A percentile compares a stretch with the other conserved stretches of the same genome.
Evolutionary conservation across 1,140 invertebrate genomes (phyloP).

Genomic region (Caenorhabditis brenneri): DNA sequence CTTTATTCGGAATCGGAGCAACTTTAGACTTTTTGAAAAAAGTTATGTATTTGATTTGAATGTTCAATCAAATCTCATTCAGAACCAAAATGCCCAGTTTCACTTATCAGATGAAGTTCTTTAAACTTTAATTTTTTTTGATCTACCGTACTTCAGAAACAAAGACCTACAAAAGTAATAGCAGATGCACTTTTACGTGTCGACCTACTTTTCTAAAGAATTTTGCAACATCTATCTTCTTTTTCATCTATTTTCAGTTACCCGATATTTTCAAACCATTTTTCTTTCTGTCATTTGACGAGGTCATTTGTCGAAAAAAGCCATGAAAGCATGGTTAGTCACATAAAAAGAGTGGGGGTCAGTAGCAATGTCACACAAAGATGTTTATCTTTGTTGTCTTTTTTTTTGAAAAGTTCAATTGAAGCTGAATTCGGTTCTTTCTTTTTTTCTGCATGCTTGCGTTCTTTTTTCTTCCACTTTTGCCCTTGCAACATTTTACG

Average conservation of each 20-base stretch:
- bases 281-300: neutral
- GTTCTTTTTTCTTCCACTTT: neutral
- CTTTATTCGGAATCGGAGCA: too few relatives aligned
- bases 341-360: slow-evolving; percentile 5
- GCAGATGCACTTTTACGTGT: too few relatives aligned
- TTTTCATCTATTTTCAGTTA: neutral
- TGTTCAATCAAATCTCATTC: too few relatives aligned
- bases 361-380: neutral
- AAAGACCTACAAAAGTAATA: too few relatives aligned
- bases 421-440: neutral
- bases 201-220: too few relatives aligned
- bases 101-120: too few relatives aligned
- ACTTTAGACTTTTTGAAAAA: too few relatives aligned
- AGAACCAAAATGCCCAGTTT: too few relatives aligned
- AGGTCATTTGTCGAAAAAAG: neutral
- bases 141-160: too few relatives aligned
- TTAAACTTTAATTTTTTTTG: too few relatives aligned
- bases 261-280: neutral
- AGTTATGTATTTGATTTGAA: too few relatives aligned
- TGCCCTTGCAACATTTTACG: neutral
- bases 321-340: neutral
- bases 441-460: neutral
- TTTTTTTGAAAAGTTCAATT: neutral
- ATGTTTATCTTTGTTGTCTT: neutral
- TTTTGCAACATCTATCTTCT: too few relatives aligned